phyloP scores from a whole-genome alignment of 2,888 invertebrate species.

The Leptinotarsa juncta region DNA sequence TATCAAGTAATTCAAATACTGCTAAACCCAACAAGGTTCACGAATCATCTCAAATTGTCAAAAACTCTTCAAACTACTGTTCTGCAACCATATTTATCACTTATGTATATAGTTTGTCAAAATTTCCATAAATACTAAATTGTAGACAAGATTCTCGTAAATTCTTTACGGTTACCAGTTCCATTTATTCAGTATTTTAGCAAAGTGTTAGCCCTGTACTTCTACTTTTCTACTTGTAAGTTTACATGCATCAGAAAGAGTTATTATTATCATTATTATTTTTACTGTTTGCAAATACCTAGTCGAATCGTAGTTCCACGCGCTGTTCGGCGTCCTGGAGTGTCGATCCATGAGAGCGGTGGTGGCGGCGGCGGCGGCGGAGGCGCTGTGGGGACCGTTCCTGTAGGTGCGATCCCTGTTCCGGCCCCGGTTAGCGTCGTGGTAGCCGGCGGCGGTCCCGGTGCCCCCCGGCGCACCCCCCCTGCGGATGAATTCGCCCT shows the following conservation, averaged over 20 bases:
- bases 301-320: constrained; percentile 42
- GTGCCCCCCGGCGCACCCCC: constrained; percentile 57
- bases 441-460: constrained; percentile 1
- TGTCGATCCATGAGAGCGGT: constrained; percentile 30
- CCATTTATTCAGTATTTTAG: no score
- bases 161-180: no score
- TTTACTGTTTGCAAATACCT: constrained; percentile 53
- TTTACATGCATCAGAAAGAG: not conserved
- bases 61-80: no score
- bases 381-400: constrained; percentile 6
- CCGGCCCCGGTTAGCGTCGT: constrained; percentile 5
- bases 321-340: constrained; percentile 42
- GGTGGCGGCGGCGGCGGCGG: constrained; percentile 28
- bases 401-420: constrained; percentile 14
- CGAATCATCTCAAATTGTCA: no score
- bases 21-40: no score
- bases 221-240: no score
- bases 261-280: constrained; percentile 6
- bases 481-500: constrained; percentile 46
- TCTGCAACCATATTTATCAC: no score
- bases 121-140: no score
- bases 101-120: no score
- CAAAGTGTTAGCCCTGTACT: no score
- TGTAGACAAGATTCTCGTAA: no score
- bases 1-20: no score